Percentiles rank a stretch among this genome's conserved stretches.
Evolutionary conservation across 2,797 vertebrate genomes (phyloP).

Genomic region (Enteromius anoplus): DNA sequence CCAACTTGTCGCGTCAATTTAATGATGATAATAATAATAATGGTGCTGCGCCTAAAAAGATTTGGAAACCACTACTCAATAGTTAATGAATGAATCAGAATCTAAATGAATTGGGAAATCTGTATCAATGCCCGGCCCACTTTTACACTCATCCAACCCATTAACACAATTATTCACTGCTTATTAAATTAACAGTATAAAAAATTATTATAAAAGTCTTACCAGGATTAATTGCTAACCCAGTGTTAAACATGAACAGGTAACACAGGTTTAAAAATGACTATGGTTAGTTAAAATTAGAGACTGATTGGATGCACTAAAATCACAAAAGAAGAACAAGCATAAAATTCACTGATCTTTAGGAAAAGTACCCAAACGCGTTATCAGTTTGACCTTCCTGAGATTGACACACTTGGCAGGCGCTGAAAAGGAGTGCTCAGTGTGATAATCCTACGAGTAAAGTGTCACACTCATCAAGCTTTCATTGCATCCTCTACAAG

Average conservation of each 20-base stretch:
- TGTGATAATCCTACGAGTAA: constrained; percentile 22
- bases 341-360: not conserved
- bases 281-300: not conserved
- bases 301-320: not conserved
- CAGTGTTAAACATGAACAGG: not conserved
- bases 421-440: constrained; percentile 18
- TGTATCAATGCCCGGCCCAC: not conserved
- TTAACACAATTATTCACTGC: not conserved
- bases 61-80: not conserved
- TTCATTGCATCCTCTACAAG: constrained; percentile 15
- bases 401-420: constrained; percentile 45
- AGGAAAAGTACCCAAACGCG: not conserved
- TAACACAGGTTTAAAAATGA: not conserved
- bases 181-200: not conserved
- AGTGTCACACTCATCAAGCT: constrained; percentile 36
- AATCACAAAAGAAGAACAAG: not conserved
- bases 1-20: no score
- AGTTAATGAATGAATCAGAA: not conserved
- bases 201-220: not conserved
- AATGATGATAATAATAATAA: no score
- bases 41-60: not conserved
- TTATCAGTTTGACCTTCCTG: not conserved
- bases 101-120: not conserved
- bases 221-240: not conserved
- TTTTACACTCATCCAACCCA: not conserved